Evolutionary conservation across 2,888 invertebrate genomes (phyloP), one percentile per base, ranked within the genome.

Genomic region (Hylaea fasciaria): DNA sequence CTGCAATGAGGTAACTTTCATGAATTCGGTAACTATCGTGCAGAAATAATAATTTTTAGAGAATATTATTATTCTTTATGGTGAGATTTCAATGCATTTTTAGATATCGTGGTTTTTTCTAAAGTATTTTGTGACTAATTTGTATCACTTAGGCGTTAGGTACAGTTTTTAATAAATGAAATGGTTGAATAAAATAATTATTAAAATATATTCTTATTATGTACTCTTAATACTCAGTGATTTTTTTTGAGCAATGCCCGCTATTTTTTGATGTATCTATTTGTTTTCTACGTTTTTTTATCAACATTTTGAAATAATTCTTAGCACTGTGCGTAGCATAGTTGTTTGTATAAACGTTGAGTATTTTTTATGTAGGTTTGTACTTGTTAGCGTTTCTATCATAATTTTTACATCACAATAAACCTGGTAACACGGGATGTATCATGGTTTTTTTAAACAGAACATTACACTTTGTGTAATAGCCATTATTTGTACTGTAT

Each of bases 111-210:
- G 50, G n/a, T 55, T 63, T 57, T 67, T 46, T 67, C 47, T 60
- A 57, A 71, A 68, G 70, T 72, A 71, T 74, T 61, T 71, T 71
- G 69, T 70, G 69, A 71, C 68, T 70, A 70, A 7, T 61, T 70
- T 67, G 66, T 67, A 56, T 66, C 65, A 70, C 65, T 45, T 56
- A 59, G 55, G 22, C 51, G 46, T 55, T 54, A n/a, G n/a, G n/a
- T n/a, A 58, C 35, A 47, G 49, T 62, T 48, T 54, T 48, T 47
- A 40, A 63, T 57, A 37, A 44, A 52, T 57, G 41, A 44, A 52
- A 28, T 22, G 48, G 39, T 54, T 41, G 57, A 50, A 47, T 53
- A 46, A 49, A 54, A 45, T 8, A 10, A 41, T 40, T 13, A 48
- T 52, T 50, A 8, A 28, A 22, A 22, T 2, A 11, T 47, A 32